A percentile compares a stretch with the other conserved stretches of the same genome.
Conservation (phyloP, 2,797 vertebrate species). For the Heliangelus exortis region DNA sequence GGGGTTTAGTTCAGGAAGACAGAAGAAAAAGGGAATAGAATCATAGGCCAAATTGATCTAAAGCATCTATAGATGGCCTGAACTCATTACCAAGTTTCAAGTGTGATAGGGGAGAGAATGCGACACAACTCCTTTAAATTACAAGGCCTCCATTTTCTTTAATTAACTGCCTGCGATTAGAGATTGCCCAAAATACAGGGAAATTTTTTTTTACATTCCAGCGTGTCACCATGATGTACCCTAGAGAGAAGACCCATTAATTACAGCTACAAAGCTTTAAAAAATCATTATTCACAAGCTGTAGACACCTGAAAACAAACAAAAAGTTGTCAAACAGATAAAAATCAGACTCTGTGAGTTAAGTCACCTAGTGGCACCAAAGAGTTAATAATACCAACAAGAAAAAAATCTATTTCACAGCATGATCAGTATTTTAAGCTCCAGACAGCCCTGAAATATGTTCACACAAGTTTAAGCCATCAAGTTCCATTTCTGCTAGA, state of each 20-base stretch:
- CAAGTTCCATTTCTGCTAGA: constrained; percentile 37
- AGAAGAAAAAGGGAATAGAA: fast-evolving
- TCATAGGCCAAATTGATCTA: not conserved
- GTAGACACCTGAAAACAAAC: constrained; percentile 11
- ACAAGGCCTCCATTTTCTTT: not conserved
- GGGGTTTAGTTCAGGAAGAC: not conserved
- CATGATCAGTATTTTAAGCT: constrained; percentile 26
- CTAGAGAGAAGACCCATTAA: not conserved
- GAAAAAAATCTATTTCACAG: not conserved
- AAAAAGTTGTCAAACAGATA: not conserved
- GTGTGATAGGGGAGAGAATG: not conserved
- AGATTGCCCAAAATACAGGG: not conserved
- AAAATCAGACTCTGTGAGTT: not conserved
- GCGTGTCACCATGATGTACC: not conserved
- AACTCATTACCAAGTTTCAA: not conserved
- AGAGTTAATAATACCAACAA: constrained; percentile 20
- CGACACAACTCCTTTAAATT: not conserved
- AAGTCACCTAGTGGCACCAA: not conserved
- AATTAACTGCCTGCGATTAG: not conserved
- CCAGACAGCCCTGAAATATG: constrained; percentile 28
- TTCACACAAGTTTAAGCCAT: constrained; percentile 39
- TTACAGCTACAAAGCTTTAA: not conserved
- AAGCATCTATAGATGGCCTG: not conserved
- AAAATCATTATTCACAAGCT: not conserved
- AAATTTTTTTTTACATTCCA: not conserved